Base-by-base conservation (phyloP, 2,113 vertebrate genomes). In the Dryoscopus gambensis region DNA sequence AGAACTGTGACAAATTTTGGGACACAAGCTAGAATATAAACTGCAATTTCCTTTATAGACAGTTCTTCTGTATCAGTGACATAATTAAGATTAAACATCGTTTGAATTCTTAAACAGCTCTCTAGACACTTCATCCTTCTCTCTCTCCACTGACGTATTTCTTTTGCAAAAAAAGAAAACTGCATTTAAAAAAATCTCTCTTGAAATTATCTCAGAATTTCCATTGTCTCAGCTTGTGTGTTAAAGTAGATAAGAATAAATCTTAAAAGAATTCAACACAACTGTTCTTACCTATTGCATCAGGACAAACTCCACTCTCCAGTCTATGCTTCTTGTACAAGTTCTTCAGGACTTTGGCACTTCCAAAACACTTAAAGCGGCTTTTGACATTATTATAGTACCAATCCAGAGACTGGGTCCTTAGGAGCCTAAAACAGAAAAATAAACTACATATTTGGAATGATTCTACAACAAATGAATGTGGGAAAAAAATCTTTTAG, bases 301-400 rank as follows among this genome's bases (percentile, higher is more conserved):
- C 99, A 37, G 98, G 98, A 89, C 98, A 97, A 5, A 96, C 95
- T 63, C 99, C 98, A 2, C 98, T 99, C 93, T 99, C 99, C 59
- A 99, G 97, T 28, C 98, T 98, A 95, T 99, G 99, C 76, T 99
- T 99, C 91, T 98, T 98, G 97, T 99, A 99, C 62, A 99, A 97
- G 82, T 99, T 99, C 97, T 99, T 99, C 96, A 99, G 96, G 90
- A 99, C 99, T 97, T 99, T 99, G 94, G 99, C 99, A 39, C 99
- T 99, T 96, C 99, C 99, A 22, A 99, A 99, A 96, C 99, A 98
- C 92, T 99, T 99, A 97, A 99, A 99, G 64, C 99, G 99, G 86
- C 98, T 99, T 98, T 99, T 99, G 87, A 99, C 99, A 49, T 99
- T 99, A 93, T 98, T 99, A 90, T 99, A 99, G 97, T 99, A 99